phyloP scores from a whole-genome alignment of 35 echinoderm and acorn worm species.

The Anneissia japonica region DNA sequence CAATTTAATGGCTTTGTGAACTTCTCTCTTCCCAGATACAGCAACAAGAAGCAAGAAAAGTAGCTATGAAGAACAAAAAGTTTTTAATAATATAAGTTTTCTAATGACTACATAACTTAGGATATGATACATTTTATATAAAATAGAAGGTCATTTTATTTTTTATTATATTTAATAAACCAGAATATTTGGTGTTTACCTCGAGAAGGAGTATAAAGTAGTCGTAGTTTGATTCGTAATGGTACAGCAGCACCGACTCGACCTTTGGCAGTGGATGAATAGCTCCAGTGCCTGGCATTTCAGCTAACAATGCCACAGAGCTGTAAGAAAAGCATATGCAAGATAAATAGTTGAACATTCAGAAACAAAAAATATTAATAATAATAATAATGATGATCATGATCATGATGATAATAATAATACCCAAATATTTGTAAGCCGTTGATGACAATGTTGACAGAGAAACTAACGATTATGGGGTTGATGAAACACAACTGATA shows the following conservation, averaged over 20 bases:
- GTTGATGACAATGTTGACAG: no score
- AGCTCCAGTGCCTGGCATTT: slow-evolving; percentile 81
- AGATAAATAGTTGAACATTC: neutral
- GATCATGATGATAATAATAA: no score
- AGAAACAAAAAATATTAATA: no score
- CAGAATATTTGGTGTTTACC: slow-evolving; percentile 53
- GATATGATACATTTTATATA: no score
- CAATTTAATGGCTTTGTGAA: slow-evolving; percentile 66
- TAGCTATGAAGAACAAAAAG: slow-evolving; percentile 43
- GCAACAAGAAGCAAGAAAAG: slow-evolving; percentile 68
- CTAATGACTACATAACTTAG: no score
- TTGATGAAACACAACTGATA: no score
- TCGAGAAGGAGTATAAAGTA: slow-evolving; percentile 89
- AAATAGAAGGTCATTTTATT: no score
- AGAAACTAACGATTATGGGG: no score
- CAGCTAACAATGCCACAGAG: slow-evolving; percentile 57
- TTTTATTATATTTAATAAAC: no score
- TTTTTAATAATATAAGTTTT: no score
- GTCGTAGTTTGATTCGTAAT: slow-evolving; percentile 77
- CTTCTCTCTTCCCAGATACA: slow-evolving; percentile 50
- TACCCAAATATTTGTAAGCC: no score
- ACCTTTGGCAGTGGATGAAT: slow-evolving; percentile 67
- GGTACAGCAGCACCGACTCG: slow-evolving; percentile 70
- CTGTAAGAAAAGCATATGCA: slow-evolving; percentile 24
- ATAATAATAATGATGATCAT: no score